A percentile compares a stretch with the other conserved stretches of the same genome.
Evolutionary conservation across 2,113 vertebrate genomes (phyloP).

Genomic region (Mastomys coucha): DNA sequence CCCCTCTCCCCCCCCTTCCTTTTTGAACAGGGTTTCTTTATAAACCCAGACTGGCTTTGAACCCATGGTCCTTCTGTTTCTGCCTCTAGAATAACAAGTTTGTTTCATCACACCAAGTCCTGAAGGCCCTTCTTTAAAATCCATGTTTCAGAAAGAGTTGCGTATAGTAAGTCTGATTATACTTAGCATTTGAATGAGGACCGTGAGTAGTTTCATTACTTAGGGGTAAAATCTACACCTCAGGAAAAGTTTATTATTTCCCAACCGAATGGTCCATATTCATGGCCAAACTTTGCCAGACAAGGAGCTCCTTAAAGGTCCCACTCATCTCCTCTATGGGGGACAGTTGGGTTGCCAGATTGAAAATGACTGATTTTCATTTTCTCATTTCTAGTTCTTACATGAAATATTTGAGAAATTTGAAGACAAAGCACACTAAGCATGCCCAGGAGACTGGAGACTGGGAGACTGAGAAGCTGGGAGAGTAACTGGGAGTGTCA

Average conservation of each 20-base stretch:
- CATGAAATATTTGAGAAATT: not conserved
- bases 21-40: not conserved
- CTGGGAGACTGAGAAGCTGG: not conserved
- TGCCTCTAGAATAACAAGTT: not conserved
- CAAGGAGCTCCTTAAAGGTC: not conserved
- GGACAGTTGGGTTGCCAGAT: not conserved
- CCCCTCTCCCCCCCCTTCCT: too few species aligned
- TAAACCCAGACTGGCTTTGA: not conserved
- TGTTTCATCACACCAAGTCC: not conserved
- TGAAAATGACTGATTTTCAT: constrained; percentile 20
- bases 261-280: not conserved
- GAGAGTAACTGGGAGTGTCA: not conserved
- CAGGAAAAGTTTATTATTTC: constrained; percentile 2
- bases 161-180: not conserved
- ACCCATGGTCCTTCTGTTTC: not conserved
- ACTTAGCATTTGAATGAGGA: not conserved
- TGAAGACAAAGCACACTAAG: not conserved
- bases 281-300: not conserved
- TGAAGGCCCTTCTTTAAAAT: not conserved
- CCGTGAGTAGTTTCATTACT: not conserved
- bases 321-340: not conserved
- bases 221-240: not conserved
- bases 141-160: not conserved
- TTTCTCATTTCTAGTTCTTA: constrained; percentile 8
- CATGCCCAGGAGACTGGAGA: not conserved